Percentiles rank a stretch among this genome's conserved stretches.
phyloP scores from a whole-genome alignment of 2,113 vertebrate genomes.

The Oreochromis niloticus region DNA sequence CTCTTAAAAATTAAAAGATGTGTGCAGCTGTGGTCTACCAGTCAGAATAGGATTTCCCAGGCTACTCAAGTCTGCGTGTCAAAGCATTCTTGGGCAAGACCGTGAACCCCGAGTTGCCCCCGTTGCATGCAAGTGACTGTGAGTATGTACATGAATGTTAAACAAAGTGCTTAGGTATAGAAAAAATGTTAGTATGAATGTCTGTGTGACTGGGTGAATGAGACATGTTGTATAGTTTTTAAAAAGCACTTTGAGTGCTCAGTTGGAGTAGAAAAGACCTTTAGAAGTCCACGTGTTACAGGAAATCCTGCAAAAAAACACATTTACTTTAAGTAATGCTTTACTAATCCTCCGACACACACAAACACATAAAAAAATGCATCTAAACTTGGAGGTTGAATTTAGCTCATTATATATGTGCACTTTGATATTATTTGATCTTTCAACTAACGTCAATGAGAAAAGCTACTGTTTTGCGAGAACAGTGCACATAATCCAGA shows the following conservation, averaged over 20 bases:
- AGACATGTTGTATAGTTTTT: background rate
- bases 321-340: background rate
- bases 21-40: background rate
- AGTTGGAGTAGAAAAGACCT: background rate
- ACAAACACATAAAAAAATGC: background rate
- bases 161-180: background rate
- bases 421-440: background rate
- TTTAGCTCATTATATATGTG: background rate
- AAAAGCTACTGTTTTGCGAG: background rate
- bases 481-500: background rate
- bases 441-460: background rate
- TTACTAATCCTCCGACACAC: background rate
- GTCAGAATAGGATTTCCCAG: background rate
- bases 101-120: background rate
- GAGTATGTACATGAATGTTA: background rate
- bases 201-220: background rate
- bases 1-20: background rate
- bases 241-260: background rate
- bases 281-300: background rate
- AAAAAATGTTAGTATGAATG: background rate
- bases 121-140: background rate
- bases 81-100: background rate
- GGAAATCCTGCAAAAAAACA: background rate
- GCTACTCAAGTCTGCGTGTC: background rate
- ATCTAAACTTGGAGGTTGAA: background rate